A percentile compares a stretch with the other conserved stretches of the same genome.
Conservation (phyloP, 2,113 vertebrate genomes). For the Eurystomus gularis region DNA sequence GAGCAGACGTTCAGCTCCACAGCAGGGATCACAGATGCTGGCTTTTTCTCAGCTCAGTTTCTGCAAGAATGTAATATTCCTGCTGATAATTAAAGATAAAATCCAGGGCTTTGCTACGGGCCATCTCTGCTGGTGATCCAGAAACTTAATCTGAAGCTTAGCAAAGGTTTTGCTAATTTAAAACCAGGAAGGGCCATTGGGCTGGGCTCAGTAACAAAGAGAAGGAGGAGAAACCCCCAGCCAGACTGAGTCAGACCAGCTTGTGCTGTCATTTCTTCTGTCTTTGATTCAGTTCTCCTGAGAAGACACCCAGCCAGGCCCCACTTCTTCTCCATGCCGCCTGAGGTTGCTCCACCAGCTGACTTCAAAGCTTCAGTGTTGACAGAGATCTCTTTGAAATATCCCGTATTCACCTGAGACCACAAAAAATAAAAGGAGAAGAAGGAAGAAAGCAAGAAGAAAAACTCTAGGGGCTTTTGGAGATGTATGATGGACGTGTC, state of each 20-base stretch:
- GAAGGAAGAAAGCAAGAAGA: neutral
- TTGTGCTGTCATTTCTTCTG: slow-evolving; percentile 30
- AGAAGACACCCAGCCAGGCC: neutral
- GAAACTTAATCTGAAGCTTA: slow-evolving; percentile 30
- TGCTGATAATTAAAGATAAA: slow-evolving; percentile 3
- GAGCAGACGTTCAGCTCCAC: slow-evolving; percentile 2
- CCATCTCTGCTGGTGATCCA: slow-evolving; percentile 16
- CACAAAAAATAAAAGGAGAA: neutral
- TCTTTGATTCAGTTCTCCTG: slow-evolving; percentile 26
- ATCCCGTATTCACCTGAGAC: neutral
- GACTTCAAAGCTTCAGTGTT: slow-evolving; percentile 27
- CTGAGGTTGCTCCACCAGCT: neutral
- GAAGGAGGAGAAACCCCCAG: neutral
- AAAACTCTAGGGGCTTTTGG: neutral
- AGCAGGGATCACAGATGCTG: slow-evolving; percentile 10
- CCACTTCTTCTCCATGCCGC: neutral
- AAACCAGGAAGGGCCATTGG: neutral
- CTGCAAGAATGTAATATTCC: slow-evolving; percentile 13
- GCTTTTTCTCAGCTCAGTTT: slow-evolving; percentile 25
- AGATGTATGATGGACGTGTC: neutral
- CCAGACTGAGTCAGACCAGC: neutral
- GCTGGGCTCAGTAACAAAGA: neutral
- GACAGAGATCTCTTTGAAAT: slow-evolving; percentile 29
- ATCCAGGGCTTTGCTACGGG: slow-evolving; percentile 14
- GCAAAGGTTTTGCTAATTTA: slow-evolving; percentile 36